phyloP scores from a whole-genome alignment of 2,888 invertebrate genomes.

The Brachyopa scutellaris region DNA sequence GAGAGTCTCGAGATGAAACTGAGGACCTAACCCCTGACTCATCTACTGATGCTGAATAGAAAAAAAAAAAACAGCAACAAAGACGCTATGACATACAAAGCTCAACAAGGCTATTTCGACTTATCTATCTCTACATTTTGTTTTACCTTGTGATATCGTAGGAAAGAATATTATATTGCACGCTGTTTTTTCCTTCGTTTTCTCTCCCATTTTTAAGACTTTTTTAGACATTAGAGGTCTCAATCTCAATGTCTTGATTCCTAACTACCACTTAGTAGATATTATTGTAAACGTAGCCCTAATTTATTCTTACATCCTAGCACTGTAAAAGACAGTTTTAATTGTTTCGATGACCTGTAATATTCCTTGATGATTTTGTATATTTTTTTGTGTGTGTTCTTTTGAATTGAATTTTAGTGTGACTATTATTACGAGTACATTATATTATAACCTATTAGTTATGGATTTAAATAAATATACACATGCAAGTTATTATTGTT shows the following conservation, averaged over 20 bases:
- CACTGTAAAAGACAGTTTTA: slow-evolving; percentile 65
- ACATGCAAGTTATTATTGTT: slow-evolving; percentile 38
- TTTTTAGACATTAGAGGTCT: background rate
- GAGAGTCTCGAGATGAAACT: slow-evolving; percentile 77
- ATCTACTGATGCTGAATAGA: slow-evolving; percentile 32
- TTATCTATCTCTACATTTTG: slow-evolving; percentile 27
- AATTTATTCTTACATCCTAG: slow-evolving; percentile 44
- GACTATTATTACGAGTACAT: background rate
- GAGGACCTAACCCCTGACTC: slow-evolving; percentile 75
- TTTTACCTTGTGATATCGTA: slow-evolving; percentile 60
- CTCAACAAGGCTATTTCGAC: slow-evolving; percentile 50
- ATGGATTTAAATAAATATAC: slow-evolving; percentile 56
- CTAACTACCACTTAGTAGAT: slow-evolving; percentile 42
- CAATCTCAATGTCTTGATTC: slow-evolving; percentile 31
- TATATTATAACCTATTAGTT: slow-evolving; percentile 38
- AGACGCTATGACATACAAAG: background rate
- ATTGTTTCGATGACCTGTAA: slow-evolving; percentile 45
- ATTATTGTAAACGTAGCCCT: slow-evolving; percentile 23
- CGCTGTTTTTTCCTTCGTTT: slow-evolving; percentile 6
- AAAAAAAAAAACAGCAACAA: too few species aligned
- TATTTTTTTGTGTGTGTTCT: slow-evolving; percentile 59
- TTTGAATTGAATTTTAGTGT: slow-evolving; percentile 53
- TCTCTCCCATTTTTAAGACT: slow-evolving; percentile 29
- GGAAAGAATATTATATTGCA: slow-evolving; percentile 21
- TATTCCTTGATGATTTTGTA: slow-evolving; percentile 44